A percentile compares a stretch with the other conserved stretches of the same genome.
Conservation (phyloP, 2,113 vertebrate species). For the Macaca nemestrina region DNA sequence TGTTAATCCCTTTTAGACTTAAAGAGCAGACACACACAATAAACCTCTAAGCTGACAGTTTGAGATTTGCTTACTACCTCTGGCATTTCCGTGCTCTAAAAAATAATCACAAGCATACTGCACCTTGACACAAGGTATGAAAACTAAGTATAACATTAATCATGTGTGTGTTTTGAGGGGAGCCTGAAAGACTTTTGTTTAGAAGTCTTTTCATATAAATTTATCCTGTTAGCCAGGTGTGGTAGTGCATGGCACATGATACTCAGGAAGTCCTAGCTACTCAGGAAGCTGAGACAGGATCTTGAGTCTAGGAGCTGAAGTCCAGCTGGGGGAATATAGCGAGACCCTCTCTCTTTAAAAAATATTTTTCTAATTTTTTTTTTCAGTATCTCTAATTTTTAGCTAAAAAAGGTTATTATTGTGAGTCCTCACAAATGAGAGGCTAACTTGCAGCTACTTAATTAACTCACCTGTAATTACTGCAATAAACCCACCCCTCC, state of each 20-base stretch:
- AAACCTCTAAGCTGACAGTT: conserved; percentile 39
- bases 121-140: neutral
- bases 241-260: neutral
- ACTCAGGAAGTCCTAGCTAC: neutral
- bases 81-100: neutral
- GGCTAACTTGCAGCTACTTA: neutral
- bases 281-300: neutral
- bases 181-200: neutral
- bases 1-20: conserved; percentile 60
- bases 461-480: neutral
- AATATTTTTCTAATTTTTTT: neutral
- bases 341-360: neutral
- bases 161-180: neutral
- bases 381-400: neutral
- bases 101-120: neutral
- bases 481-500: neutral
- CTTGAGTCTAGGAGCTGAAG: neutral
- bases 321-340: neutral
- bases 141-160: neutral
- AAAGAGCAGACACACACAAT: conserved; percentile 16
- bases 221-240: neutral
- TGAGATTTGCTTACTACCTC: conserved; percentile 22
- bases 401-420: neutral
- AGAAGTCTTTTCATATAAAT: neutral
- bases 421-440: neutral